A percentile compares a stretch with the other conserved stretches of the same genome.
Conservation (phyloP, 2,797 vertebrate species). For the Crenuchus spilurus region DNA sequence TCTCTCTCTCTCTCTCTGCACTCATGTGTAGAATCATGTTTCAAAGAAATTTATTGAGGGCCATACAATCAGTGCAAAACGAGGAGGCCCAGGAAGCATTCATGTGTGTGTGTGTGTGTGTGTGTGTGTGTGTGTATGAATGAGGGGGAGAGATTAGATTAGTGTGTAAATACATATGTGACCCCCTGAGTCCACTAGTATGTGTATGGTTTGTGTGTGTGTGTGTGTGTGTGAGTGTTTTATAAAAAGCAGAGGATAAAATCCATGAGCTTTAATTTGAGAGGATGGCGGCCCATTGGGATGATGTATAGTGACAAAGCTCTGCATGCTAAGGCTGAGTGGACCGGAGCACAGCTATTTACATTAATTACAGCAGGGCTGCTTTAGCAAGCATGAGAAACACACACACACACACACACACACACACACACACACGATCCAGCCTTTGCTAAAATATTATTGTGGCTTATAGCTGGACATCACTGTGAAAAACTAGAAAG, state of each 20-base stretch:
- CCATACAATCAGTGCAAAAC: slow-evolving; percentile 72
- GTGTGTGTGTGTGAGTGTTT: slow-evolving; percentile 1
- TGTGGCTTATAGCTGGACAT: slow-evolving; percentile 80
- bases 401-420: slow-evolving; percentile 58
- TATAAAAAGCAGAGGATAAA: slow-evolving; percentile 48
- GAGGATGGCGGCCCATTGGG: slow-evolving; percentile 77
- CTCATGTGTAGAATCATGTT: slow-evolving; percentile 84
- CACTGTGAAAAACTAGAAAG: background rate
- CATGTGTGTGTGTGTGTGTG: background rate
- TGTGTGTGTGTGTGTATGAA: slow-evolving; percentile 38
- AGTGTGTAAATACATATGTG: slow-evolving; percentile 46
- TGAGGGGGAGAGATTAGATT: slow-evolving; percentile 45
- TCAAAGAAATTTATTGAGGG: slow-evolving; percentile 84
- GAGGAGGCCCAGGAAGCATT: slow-evolving; percentile 52
- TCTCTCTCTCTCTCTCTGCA: slow-evolving; percentile 76
- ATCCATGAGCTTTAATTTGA: slow-evolving; percentile 82
- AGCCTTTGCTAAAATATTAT: slow-evolving; percentile 68
- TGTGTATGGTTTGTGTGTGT: slow-evolving; percentile 5
- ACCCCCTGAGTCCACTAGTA: slow-evolving; percentile 42
- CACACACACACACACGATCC: slow-evolving; percentile 67
- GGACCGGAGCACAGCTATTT: slow-evolving; percentile 87
- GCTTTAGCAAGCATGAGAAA: slow-evolving; percentile 16
- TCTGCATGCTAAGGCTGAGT: slow-evolving; percentile 86
- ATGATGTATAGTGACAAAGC: slow-evolving; percentile 89
- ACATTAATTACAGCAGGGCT: slow-evolving; percentile 81